A percentile compares a stretch with the other conserved stretches of the same genome.
Conservation (phyloP, 35 echinoderm and acorn worm species). For the Apostichopus japonicus region DNA sequence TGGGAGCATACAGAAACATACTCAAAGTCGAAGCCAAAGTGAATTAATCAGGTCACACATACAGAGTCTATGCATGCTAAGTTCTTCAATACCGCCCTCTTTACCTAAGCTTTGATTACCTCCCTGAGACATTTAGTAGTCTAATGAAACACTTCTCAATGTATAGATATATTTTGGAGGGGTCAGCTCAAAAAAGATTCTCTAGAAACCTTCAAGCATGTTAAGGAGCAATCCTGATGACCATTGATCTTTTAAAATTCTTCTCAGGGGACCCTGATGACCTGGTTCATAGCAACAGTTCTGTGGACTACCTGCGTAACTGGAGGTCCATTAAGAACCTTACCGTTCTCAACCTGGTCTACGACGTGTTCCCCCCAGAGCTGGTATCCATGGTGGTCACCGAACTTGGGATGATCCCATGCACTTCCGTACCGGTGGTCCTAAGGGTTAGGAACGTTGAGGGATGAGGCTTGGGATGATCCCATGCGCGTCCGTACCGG, state of each 20-base stretch:
- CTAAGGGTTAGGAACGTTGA: constrained; percentile 93
- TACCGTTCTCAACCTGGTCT: constrained; percentile 91
- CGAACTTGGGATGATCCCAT: constrained; percentile 96
- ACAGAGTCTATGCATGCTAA: too few species aligned
- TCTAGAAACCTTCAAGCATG: too few species aligned
- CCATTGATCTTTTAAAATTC: too few species aligned
- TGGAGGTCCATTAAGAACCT: constrained; percentile 76
- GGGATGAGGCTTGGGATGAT: constrained; percentile 82
- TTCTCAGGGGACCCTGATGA: constrained; percentile 94
- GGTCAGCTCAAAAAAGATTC: too few species aligned
- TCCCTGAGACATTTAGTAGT: neutral
- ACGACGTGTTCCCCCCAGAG: constrained; percentile 96
- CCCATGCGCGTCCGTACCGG: constrained; percentile 94
- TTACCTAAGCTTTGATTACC: too few species aligned
- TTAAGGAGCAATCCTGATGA: too few species aligned
- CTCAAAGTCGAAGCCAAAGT: too few species aligned
- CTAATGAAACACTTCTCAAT: neutral
- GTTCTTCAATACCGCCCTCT: too few species aligned
- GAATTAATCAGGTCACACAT: too few species aligned
- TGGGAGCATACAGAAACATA: too few species aligned
- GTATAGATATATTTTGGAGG: too few species aligned
- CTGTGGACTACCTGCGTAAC: constrained; percentile 66
- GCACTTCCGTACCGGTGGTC: constrained; percentile 96
- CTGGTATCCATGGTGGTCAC: constrained; percentile 97
- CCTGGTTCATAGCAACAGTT: constrained; percentile 61